These are phyloP conservation scores for Liparis tanakae DNA, from an alignment of 2,797 vertebrate species.

Conservation along the genomic window DNA sequence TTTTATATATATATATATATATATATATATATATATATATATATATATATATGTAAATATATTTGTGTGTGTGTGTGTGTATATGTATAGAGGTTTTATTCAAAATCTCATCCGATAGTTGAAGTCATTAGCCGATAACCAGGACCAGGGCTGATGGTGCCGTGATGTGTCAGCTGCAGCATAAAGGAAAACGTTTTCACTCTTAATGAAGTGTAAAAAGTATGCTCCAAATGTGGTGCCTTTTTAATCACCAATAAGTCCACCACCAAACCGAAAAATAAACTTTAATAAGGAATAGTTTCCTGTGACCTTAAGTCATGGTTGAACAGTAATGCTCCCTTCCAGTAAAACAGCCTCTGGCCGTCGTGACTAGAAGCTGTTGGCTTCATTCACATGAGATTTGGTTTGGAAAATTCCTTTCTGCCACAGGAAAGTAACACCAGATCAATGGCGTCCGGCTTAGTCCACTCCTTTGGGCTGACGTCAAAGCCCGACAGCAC, in stretches of 20 bases:
- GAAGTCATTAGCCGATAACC: conserved; percentile 16
- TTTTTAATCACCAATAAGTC: conserved; percentile 16
- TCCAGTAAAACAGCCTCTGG: conserved; percentile 21
- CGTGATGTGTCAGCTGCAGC: conserved; percentile 22
- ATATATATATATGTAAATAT: too few species aligned
- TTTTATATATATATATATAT: too few species aligned
- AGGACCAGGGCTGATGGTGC: conserved; percentile 26
- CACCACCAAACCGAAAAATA: conserved; percentile 15
- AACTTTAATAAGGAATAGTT: conserved; percentile 28
- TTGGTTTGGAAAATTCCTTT: conserved; percentile 51
- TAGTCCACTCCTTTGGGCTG: conserved; percentile 24
- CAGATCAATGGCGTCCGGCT: conserved; percentile 41
- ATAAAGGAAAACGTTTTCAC: conserved; percentile 23
- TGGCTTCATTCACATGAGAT: conserved; percentile 27
- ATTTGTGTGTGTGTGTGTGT: too few species aligned
- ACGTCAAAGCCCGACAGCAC: conserved; percentile 43
- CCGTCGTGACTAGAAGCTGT: conserved; percentile 37
- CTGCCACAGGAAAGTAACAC: conserved; percentile 37
- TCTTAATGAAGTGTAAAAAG: conserved; percentile 40
- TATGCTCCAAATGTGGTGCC: conserved; percentile 19
- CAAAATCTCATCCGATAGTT: conserved; percentile 28
- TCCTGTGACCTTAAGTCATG: conserved; percentile 29
- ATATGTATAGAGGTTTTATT: not conserved
- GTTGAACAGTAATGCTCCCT: conserved; percentile 25
- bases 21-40: too few species aligned